A percentile compares a stretch with the other conserved stretches of the same genome.
Conservation (phyloP, 2,797 vertebrate genomes). For the Microctenopoma lineatum region DNA sequence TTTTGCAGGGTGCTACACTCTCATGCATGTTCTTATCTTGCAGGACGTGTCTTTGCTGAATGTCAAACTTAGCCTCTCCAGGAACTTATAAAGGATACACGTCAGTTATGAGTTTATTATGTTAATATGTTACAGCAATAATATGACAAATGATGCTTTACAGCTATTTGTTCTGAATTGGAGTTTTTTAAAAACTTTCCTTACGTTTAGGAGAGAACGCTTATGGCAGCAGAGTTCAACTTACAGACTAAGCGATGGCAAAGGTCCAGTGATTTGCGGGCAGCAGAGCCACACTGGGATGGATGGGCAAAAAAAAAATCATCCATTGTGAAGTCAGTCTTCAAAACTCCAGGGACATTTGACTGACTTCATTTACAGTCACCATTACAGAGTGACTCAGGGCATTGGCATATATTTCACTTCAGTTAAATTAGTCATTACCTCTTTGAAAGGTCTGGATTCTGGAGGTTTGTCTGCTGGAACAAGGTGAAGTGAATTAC, state of each 20-base stretch:
- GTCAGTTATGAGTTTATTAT: constrained; percentile 8
- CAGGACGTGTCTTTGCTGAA: not conserved
- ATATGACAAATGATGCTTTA: not conserved
- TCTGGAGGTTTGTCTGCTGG: not conserved
- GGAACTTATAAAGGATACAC: not conserved
- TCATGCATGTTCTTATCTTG: constrained; percentile 13
- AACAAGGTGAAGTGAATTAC: constrained; percentile 12
- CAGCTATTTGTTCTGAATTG: constrained; percentile 23
- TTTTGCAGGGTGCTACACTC: not conserved
- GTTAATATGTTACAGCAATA: constrained; percentile 19
- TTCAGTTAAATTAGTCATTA: constrained; percentile 54
- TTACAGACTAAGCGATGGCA: constrained; percentile 48
- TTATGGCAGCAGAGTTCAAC: constrained; percentile 57
- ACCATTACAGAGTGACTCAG: constrained; percentile 48
- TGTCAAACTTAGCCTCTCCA: not conserved
- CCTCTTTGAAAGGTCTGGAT: constrained; percentile 15
- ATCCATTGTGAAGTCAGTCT: constrained; percentile 46
- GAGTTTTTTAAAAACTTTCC: constrained; percentile 43
- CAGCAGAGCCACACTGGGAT: constrained; percentile 41
- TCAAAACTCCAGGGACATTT: constrained; percentile 58
- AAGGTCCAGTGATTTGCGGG: constrained; percentile 53
- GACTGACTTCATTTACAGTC: constrained; percentile 53
- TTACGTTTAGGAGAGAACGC: constrained; percentile 29
- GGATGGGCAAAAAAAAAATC: constrained; percentile 53
- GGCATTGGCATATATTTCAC: constrained; percentile 38